Percentiles rank a stretch among this genome's conserved stretches.
These are phyloP conservation scores for Theodoxus fluviatilis DNA, from an alignment of 2,888 invertebrate genomes.

Conservation along the genomic window DNA sequence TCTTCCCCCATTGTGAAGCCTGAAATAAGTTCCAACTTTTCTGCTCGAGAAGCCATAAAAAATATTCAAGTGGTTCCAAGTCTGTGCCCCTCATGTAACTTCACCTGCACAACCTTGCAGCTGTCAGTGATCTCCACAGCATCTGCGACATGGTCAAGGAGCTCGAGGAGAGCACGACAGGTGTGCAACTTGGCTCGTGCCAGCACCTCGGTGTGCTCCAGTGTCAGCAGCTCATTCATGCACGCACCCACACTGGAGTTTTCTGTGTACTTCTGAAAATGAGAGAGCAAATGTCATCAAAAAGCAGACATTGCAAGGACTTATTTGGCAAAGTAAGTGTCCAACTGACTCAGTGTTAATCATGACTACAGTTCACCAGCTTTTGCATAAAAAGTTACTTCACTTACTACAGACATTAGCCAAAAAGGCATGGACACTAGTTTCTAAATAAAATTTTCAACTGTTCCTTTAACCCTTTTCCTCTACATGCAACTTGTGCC, in stretches of 20 bases:
- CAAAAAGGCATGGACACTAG: no score
- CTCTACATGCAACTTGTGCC: no score
- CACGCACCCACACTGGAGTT: slow-evolving; percentile 69
- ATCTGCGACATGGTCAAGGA: slow-evolving; percentile 85
- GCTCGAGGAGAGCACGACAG: slow-evolving; percentile 81
- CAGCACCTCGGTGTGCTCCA: slow-evolving; percentile 80
- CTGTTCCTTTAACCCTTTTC: no score
- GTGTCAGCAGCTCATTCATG: slow-evolving; percentile 77
- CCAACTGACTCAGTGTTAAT: not conserved
- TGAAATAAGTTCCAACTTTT: not conserved
- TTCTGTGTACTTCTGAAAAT: slow-evolving; percentile 69
- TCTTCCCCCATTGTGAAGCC: not conserved
- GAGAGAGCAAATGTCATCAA: not conserved
- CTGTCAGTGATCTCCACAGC: slow-evolving; percentile 88
- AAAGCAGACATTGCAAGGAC: no score
- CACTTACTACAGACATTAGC: no score
- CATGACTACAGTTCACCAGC: not conserved
- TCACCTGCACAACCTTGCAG: slow-evolving; percentile 81
- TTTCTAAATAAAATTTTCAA: no score
- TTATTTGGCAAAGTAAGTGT: no score
- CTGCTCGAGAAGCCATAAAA: not conserved
- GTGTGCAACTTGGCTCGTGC: slow-evolving; percentile 81
- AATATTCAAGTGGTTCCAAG: not conserved
- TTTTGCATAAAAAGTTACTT: no score
- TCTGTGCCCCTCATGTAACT: slow-evolving; percentile 3